A percentile compares a stretch with the other conserved stretches of the same genome.
Evolutionary conservation across 2,797 vertebrate genomes (phyloP).

Genomic region (Synaphobranchus kaupii): DNA sequence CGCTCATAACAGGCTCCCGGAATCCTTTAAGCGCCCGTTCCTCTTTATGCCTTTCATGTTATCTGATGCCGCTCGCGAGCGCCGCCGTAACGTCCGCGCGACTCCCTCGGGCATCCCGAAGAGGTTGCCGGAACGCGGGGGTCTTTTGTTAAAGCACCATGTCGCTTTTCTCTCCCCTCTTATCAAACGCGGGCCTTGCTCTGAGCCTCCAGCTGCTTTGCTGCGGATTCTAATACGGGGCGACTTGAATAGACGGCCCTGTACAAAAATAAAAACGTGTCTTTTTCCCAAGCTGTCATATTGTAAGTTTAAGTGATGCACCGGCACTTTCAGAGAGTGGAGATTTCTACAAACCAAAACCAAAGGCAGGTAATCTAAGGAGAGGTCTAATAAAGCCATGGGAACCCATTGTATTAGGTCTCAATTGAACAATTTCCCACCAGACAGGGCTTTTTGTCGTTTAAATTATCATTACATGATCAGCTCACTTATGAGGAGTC

Average conservation of each 20-base stretch:
- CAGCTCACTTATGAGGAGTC: background rate
- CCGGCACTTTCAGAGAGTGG: background rate
- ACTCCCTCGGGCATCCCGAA: background rate
- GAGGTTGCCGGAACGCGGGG: background rate
- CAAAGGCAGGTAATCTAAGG: background rate
- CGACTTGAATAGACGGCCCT: background rate
- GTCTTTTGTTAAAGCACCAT: background rate
- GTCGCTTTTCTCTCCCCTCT: background rate
- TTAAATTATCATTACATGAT: slow-evolving; percentile 2
- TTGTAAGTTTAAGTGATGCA: background rate
- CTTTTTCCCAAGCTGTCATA: slow-evolving; percentile 7
- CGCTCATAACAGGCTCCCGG: slow-evolving; percentile 22
- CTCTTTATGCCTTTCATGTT: slow-evolving; percentile 9
- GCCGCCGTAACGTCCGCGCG: background rate
- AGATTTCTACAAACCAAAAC: background rate
- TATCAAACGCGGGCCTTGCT: background rate
- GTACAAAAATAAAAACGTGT: background rate
- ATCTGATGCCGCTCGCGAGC: slow-evolving; percentile 21
- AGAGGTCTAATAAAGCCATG: background rate
- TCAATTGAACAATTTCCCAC: background rate
- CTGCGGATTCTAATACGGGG: background rate
- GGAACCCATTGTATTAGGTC: background rate
- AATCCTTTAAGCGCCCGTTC: background rate
- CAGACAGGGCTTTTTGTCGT: background rate
- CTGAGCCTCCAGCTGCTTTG: background rate